Evolutionary conservation across 2,797 vertebrate genomes (phyloP).

Genomic region (Furcifer pardalis): DNA sequence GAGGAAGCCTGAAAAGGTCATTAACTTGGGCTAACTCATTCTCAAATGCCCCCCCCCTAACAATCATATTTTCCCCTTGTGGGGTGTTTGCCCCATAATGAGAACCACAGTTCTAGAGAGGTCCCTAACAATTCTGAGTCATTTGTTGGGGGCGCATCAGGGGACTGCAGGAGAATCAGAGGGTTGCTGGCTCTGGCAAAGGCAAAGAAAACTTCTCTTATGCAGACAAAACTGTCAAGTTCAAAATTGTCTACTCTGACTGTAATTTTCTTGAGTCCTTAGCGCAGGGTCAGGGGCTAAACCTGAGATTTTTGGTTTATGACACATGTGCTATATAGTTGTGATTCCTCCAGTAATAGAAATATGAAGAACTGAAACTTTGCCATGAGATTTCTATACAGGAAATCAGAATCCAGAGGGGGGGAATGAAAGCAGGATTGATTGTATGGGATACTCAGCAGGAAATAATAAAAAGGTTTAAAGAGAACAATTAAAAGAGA

Average conservation of each 20-base stretch:
- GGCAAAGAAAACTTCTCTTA: too few species aligned
- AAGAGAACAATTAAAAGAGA: not conserved
- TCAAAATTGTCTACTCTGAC: not conserved
- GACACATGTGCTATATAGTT: not conserved
- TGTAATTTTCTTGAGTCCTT: not conserved
- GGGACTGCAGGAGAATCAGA: too few species aligned
- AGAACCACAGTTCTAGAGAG: not conserved
- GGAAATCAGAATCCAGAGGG: not conserved
- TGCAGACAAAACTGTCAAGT: not conserved
- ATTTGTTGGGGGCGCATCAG: too few species aligned
- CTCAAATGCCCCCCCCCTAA: too few species aligned
- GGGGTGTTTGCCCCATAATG: not conserved
- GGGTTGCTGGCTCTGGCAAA: too few species aligned
- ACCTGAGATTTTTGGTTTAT: not conserved
- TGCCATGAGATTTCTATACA: not conserved
- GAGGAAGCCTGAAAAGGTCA: too few species aligned
- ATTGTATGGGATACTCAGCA: slow-evolving; percentile 3
- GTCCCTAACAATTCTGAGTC: too few species aligned
- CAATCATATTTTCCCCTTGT: too few species aligned
- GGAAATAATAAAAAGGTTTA: slow-evolving; percentile 10
- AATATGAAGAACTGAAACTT: not conserved
- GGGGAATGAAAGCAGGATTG: slow-evolving; percentile 3
- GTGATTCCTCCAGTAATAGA: not conserved
- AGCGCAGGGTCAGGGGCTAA: not conserved
- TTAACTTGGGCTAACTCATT: too few species aligned